Base-by-base conservation (phyloP, 1,140 invertebrate genomes). In the Caenorhabditis tropicalis region DNA sequence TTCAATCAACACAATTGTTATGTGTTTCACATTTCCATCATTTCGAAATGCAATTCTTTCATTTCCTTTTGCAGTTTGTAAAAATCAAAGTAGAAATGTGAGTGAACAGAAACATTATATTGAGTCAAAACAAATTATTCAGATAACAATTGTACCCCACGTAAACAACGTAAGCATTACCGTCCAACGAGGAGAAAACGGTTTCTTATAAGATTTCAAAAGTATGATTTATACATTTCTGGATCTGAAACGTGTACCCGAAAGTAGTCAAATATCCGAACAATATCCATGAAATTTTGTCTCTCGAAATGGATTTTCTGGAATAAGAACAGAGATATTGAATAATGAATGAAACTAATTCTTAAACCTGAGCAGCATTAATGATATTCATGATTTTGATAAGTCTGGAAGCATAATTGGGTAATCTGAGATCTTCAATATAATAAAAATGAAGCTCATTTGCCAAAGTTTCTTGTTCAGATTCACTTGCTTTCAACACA, bases 351-450 rank as follows among this genome's bases (percentile, higher is more conserved):
- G 9, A 21, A 2, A 74, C 2, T 10, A 5, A 43, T 43, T 24
- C 2, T 2, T 10, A 10, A 43, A 74, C 65, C 65, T 74, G 65
- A 43, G 65, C 65, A 7, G 65, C 33, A 24, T 74, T 74, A 5
- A 74, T 74, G 33, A 74, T 74, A 24, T 74, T 74, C 36, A 46
- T 74, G 24, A 74, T 74, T 74, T 74, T 74, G 36, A 74, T 74
- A 43, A 74, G 65, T 74, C 65, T 74, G 15, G 65, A 39, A n/a
- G 60, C 60, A 39, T 70, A 70, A 70, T 70, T 70, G 16, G 60
- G 60, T 1, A 70, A n/a, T 33, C 60, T 12, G 15, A 70, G 60
- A 9, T 70, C 60, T 36, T 70, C 19, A 36, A 70, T 39, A n/a
- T 70, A 70, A n/a, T 70, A 70, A 19, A 70, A 4, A 27, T 70